A percentile compares a stretch with the other conserved stretches of the same genome.
These are phyloP conservation scores for Tragelaphus imberbis DNA, from an alignment of 2,113 vertebrate genomes.

Conservation along the genomic window DNA sequence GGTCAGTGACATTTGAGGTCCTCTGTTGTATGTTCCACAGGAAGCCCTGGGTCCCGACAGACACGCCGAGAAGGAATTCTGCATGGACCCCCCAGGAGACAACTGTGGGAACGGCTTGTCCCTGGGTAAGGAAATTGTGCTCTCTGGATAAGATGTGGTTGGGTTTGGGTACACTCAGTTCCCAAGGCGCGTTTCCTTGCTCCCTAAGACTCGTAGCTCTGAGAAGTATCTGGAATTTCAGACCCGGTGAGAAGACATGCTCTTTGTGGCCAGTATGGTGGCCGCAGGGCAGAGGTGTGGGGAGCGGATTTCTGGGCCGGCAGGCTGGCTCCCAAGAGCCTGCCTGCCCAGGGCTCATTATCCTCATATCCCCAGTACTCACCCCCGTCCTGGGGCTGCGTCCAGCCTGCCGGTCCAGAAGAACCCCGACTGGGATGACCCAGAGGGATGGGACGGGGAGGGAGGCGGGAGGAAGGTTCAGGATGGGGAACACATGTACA, in stretches of 20 bases:
- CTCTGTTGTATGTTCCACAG: conserved; percentile 39
- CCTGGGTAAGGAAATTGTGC: conserved; percentile 42
- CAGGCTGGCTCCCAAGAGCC: not conserved
- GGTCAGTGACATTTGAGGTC: not conserved
- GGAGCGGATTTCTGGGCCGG: not conserved
- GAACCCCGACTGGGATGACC: not conserved
- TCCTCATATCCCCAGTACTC: not conserved
- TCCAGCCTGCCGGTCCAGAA: not conserved
- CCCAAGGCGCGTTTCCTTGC: not conserved
- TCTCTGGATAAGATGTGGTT: not conserved
- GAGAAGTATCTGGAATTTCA: not conserved
- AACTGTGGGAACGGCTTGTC: not conserved
- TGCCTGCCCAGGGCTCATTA: not conserved
- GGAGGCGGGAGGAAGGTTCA: not conserved
- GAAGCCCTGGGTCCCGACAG: conserved; percentile 16
- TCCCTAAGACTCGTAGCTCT: not conserved
- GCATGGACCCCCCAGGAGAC: not conserved
- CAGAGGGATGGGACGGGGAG: not conserved
- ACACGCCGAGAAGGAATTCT: conserved; percentile 20
- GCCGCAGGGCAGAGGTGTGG: not conserved
- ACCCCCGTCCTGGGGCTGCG: not conserved
- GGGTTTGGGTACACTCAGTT: not conserved
- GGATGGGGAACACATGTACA: not conserved
- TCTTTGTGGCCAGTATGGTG: not conserved
- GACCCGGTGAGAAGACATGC: not conserved